Evolutionary conservation across 2,797 vertebrate species (phyloP), one percentile per base, ranked within the genome.

Genomic region (Morelia viridis): DNA sequence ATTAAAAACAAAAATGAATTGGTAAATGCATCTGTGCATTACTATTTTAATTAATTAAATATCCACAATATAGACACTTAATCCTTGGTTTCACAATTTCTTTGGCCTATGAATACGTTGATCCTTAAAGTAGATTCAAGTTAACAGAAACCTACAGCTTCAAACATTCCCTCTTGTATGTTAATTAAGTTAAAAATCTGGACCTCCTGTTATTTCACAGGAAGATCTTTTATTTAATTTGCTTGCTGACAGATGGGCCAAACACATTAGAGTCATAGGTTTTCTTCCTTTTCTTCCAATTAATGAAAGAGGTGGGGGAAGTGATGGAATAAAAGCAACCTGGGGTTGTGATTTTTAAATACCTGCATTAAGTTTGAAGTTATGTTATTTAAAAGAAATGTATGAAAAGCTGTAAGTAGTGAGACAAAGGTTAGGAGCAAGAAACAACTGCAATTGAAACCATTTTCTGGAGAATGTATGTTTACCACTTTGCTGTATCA

Each of bases 121-220:
- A 93, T 3, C 5, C 19, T 12, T 92, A n/a, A 89, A 50, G 58
- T 65, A 13, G 35, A 68, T 68, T 53, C 41, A 91, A 7, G 35
- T 85, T 9, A 86, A 62, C 19, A 80, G 60, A 93, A 1, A 85
- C 31, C 41, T 90, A 64, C 6, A 41, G 89, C 0, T 9, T 17
- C 15, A 24, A 80, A 91, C 3, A 92, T 35, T 91, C 6, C 7
- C 15, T 83, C 60, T 85, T 58, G 17, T 92, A 85, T 60, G 13
- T n/a, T 56, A 84, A 1, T 10, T 80, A 94, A 93, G 86, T 62
- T 2, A 93, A 91, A 87, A 10, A 53, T 19, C 11, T 64, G 86
- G 4, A 7, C 71, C 11, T 71, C 24, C 53, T 85, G 11, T 60
- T 92, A 80, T 61, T 64, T 31, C 91, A 92, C 4, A 41, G 56